phyloP scores from a whole-genome alignment of 2,797 vertebrate species.

The Novumbra hubbsi region DNA sequence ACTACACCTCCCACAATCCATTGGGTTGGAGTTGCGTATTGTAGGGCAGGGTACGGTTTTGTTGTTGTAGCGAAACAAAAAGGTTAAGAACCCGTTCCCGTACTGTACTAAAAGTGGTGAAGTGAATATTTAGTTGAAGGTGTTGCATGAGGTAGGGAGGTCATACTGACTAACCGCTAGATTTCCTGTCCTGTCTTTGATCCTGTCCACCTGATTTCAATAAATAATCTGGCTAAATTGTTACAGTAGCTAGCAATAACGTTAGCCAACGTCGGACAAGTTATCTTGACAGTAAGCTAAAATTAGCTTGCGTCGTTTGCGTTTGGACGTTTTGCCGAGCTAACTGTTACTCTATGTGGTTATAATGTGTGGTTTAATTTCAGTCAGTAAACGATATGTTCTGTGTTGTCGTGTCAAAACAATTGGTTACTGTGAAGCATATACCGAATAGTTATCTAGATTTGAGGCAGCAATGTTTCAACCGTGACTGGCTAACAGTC shows the following conservation, averaged over 20 bases:
- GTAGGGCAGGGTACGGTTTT: conserved; percentile 52
- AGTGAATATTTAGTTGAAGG: conserved; percentile 21
- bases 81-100: conserved; percentile 5
- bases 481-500: background rate
- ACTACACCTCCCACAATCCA: conserved; percentile 67
- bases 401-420: background rate
- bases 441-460: background rate
- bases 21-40: conserved; percentile 60
- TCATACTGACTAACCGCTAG: background rate
- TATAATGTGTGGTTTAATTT: background rate
- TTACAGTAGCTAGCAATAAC: conserved; percentile 13
- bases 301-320: background rate
- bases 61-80: conserved; percentile 55
- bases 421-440: background rate
- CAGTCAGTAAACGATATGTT: background rate
- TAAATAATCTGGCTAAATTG: background rate
- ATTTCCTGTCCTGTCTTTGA: conserved; percentile 1
- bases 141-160: conserved; percentile 73
- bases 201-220: conserved; percentile 11
- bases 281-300: background rate
- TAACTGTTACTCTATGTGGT: background rate
- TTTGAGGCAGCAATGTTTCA: background rate
- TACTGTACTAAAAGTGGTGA: conserved; percentile 31
- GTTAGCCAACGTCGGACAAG: conserved; percentile 8
- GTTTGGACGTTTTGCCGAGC: background rate